These are phyloP conservation scores for Trypoxylus dichotomus DNA, from an alignment of 1,140 invertebrate genomes.

Conservation along the genomic window DNA sequence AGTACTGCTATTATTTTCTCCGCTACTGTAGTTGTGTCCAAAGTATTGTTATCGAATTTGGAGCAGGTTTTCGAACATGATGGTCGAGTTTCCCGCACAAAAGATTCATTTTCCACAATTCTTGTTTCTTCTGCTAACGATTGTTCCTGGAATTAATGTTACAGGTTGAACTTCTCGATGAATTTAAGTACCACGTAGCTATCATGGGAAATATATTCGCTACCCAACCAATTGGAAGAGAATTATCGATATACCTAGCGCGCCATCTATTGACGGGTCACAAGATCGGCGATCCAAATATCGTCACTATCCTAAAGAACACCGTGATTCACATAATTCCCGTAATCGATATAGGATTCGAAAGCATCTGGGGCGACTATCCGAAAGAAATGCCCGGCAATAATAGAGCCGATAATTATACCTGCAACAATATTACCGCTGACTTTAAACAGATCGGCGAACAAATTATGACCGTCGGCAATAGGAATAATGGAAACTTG, in stretches of 20 bases:
- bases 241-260: constrained; percentile 79
- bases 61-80: too few species aligned
- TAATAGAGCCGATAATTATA: constrained; percentile 55
- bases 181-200: constrained; percentile 78
- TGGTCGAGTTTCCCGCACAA: too few species aligned
- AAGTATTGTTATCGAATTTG: too few species aligned
- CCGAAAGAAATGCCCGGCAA: constrained; percentile 38
- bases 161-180: constrained; percentile 72
- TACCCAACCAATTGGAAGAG: constrained; percentile 80
- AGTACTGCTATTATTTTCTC: too few species aligned
- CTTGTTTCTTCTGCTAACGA: too few species aligned
- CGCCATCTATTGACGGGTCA: constrained; percentile 78
- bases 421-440: constrained; percentile 61
- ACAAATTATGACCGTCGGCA: constrained; percentile 43
- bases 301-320: constrained; percentile 67
- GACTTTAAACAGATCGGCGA: constrained; percentile 52
- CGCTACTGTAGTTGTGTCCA: too few species aligned
- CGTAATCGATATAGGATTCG: constrained; percentile 62
- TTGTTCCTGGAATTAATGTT: too few species aligned
- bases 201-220: constrained; percentile 83
- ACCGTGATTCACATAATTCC: constrained; percentile 82
- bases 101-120: too few species aligned
- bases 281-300: constrained; percentile 64
- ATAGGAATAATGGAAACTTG: constrained; percentile 42
- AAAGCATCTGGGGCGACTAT: constrained; percentile 49